These are phyloP conservation scores for Alethe castanea DNA, from an alignment of 2,113 vertebrate species.

Conservation along the genomic window DNA sequence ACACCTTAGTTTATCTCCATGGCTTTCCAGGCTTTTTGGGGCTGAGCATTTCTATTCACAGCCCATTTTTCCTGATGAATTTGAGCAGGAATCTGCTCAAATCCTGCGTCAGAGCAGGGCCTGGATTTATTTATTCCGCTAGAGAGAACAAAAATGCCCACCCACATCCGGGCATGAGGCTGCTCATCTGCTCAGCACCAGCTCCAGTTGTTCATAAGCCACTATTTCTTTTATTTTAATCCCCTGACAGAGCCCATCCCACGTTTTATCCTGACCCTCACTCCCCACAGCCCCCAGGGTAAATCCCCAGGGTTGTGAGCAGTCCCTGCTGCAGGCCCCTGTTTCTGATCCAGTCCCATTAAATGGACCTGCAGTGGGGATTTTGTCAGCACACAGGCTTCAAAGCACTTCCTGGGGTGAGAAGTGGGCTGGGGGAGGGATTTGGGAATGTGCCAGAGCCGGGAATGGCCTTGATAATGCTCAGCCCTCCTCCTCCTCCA, in stretches of 20 bases:
- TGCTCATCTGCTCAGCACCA: neutral
- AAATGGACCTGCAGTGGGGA: neutral
- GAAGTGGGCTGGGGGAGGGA: neutral
- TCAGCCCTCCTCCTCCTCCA: neutral
- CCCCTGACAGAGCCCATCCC: neutral
- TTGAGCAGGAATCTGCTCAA: neutral
- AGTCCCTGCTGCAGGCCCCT: neutral
- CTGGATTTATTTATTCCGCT: neutral
- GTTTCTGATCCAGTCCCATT: accelerated
- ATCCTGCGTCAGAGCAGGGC: accelerated
- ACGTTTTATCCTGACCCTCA: neutral
- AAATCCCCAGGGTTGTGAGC: neutral
- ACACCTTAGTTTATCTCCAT: accelerated
- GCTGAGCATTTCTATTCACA: neutral
- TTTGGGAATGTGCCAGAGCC: neutral
- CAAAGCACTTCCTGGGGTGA: neutral
- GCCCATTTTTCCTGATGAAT: neutral
- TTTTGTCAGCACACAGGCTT: neutral
- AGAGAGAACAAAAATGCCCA: neutral
- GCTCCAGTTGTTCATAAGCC: neutral
- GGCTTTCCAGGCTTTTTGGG: neutral
- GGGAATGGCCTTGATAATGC: accelerated
- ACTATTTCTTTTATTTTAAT: neutral
- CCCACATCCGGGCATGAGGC: neutral
- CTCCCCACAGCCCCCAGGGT: neutral